Percentiles rank a stretch among this genome's conserved stretches.
Evolutionary conservation across 2,113 vertebrate species (phyloP).

Genomic region (Urocitellus parryii): DNA sequence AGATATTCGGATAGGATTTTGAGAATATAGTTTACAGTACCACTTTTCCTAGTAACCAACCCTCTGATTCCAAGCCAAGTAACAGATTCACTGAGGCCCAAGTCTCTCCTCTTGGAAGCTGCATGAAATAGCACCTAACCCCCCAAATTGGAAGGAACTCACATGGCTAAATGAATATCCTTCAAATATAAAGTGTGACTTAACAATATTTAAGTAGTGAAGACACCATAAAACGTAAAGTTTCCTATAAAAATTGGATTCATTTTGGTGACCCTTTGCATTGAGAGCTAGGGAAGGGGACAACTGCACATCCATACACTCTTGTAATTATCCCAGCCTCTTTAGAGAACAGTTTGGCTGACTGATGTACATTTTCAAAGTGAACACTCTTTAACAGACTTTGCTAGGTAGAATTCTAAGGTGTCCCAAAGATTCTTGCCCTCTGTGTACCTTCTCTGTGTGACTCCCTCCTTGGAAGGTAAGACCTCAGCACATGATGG

Average conservation of each 20-base stretch:
- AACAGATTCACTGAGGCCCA: not conserved
- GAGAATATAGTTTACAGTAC: not conserved
- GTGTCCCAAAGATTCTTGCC: not conserved
- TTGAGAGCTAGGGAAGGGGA: no score
- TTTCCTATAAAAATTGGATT: no score
- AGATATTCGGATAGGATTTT: not conserved
- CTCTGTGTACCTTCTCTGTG: not conserved
- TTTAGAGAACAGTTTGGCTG: not conserved
- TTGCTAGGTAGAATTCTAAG: not conserved
- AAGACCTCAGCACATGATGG: not conserved
- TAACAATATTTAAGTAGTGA: no score
- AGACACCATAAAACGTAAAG: no score
- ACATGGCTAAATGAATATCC: no score
- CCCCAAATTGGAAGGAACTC: no score
- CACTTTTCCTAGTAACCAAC: not conserved
- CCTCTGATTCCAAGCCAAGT: not conserved
- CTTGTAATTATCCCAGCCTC: not conserved
- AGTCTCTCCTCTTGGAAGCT: not conserved
- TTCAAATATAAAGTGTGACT: no score
- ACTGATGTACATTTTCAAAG: not conserved
- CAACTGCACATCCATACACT: not conserved
- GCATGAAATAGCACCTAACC: not conserved
- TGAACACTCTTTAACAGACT: not conserved
- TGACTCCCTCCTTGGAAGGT: not conserved
- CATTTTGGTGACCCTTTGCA: no score